Percentiles rank a stretch among this genome's conserved stretches.
phyloP scores from a whole-genome alignment of 2,797 vertebrate genomes.

The Chiloscyllium punctatum region DNA sequence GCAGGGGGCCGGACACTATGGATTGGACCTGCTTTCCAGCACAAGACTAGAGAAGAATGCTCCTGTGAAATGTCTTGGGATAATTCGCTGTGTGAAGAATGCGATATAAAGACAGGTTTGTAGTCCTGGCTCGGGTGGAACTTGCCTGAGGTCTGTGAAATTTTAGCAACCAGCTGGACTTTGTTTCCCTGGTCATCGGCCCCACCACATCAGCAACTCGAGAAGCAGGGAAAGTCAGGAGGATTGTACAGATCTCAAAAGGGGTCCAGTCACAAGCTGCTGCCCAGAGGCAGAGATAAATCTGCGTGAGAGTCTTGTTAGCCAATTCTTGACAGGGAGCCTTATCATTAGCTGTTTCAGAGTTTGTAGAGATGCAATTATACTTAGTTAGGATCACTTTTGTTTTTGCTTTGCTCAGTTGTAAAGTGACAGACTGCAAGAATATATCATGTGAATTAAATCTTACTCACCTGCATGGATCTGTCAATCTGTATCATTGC shows the following conservation, averaged over 20 bases:
- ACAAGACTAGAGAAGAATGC: no score
- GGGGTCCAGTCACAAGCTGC: background rate
- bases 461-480: background rate
- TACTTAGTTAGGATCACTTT: background rate
- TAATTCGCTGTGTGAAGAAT: background rate
- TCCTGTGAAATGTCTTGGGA: background rate
- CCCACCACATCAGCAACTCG: background rate
- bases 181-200: background rate
- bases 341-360: background rate
- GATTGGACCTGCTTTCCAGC: no score
- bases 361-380: background rate
- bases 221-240: background rate
- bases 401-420: background rate
- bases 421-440: background rate
- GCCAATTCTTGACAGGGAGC: background rate
- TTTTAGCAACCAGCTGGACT: background rate
- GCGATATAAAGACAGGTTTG: background rate
- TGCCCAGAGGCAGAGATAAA: background rate
- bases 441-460: background rate
- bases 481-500: background rate
- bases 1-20: no score
- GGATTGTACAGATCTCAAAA: background rate
- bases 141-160: background rate
- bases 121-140: background rate
- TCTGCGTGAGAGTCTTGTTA: background rate